Conservation (phyloP, 2,888 invertebrate species). For the Agonum fuliginosum region DNA sequence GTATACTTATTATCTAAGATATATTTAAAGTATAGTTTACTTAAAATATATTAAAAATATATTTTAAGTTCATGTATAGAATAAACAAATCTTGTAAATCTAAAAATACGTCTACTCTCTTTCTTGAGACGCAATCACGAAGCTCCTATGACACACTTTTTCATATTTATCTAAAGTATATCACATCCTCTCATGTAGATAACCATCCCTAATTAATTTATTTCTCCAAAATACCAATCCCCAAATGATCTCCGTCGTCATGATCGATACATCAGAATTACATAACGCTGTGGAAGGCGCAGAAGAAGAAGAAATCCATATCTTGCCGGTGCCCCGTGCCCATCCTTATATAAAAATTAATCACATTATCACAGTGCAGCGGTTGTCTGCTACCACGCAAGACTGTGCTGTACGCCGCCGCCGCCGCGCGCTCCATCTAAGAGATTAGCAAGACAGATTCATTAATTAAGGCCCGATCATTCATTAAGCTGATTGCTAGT, state of each 20-base stretch:
- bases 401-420: slow-evolving; percentile 3
- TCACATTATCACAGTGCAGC: slow-evolving; percentile 73
- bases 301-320: slow-evolving; percentile 53
- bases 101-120: no score
- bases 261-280: slow-evolving; percentile 53
- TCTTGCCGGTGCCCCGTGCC: slow-evolving; percentile 28
- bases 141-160: no score
- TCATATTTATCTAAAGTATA: not conserved
- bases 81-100: no score
- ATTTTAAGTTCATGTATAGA: no score
- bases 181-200: not conserved
- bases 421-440: slow-evolving; percentile 71
- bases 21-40: no score
- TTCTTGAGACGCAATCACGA: no score
- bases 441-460: slow-evolving; percentile 74
- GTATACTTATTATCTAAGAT: no score
- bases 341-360: slow-evolving; percentile 71
- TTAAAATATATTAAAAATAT: no score
- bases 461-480: slow-evolving; percentile 74
- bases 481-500: slow-evolving; percentile 73
- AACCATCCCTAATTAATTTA: slow-evolving; percentile 24
- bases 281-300: slow-evolving; percentile 9
- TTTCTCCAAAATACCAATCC: slow-evolving; percentile 19
- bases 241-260: not conserved
- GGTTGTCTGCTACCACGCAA: slow-evolving; percentile 40